These are phyloP conservation scores for Drepana falcataria DNA, from an alignment of 2,888 invertebrate genomes.

Conservation along the genomic window DNA sequence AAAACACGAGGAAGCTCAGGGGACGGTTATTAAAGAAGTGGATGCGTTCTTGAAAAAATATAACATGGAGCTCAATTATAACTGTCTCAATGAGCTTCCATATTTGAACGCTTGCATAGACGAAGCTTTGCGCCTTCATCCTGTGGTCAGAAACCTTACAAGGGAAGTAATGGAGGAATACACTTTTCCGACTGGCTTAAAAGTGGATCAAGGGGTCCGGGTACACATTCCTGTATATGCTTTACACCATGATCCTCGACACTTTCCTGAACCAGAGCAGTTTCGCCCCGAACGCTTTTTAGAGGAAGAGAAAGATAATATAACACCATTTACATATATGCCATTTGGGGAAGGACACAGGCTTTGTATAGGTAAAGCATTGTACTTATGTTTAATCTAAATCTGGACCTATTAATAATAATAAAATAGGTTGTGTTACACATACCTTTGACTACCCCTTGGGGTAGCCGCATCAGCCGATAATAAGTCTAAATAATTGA, in stretches of 20 bases:
- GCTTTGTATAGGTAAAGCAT: conserved; percentile 35
- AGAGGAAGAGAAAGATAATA: conserved; percentile 21
- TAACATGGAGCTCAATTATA: conserved; percentile 22
- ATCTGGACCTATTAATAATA: too few species aligned
- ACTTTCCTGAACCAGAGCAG: conserved; percentile 32
- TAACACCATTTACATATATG: conserved; percentile 30
- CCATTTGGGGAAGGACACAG: conserved; percentile 40
- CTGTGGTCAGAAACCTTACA: conserved; percentile 24
- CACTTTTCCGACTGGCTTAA: conserved; percentile 26
- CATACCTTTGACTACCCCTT: too few species aligned
- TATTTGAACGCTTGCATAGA: conserved; percentile 32
- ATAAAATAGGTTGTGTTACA: too few species aligned
- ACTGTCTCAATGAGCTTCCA: conserved; percentile 30
- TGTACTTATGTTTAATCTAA: too few species aligned
- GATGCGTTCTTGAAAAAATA: conserved; percentile 26
- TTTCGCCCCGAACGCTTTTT: conserved; percentile 37
- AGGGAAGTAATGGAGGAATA: conserved; percentile 32
- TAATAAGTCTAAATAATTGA: too few species aligned
- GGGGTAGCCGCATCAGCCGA: too few species aligned
- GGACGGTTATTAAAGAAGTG: conserved; percentile 24
- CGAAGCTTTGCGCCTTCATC: conserved; percentile 34
- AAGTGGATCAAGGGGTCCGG: conserved; percentile 26
- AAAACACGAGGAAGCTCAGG: conserved; percentile 21
- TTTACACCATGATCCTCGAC: conserved; percentile 26
- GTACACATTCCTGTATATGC: conserved; percentile 35